Percentiles rank a stretch among this genome's conserved stretches.
Conservation (phyloP, 2,888 invertebrate genomes). For the Dynastes maya region DNA sequence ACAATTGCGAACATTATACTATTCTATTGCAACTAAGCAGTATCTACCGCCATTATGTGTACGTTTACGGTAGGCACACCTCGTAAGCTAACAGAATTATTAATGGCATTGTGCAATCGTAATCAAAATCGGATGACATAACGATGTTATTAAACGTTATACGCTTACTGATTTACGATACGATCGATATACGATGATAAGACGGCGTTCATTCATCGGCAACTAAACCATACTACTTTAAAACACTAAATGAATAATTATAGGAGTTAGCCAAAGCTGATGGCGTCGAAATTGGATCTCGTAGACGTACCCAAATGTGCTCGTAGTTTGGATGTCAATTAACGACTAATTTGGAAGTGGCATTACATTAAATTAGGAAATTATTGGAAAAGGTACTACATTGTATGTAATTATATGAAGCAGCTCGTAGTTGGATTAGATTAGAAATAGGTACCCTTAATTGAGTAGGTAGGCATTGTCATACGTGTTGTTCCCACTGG, state of each 20-base stretch:
- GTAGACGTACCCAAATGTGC: constrained; percentile 3
- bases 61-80: constrained; percentile 37
- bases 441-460: too few species aligned
- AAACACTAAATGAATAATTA: constrained; percentile 21
- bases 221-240: not conserved
- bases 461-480: too few species aligned
- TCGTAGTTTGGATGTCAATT: constrained; percentile 3
- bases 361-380: constrained; percentile 11
- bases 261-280: not conserved
- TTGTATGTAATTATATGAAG: not conserved
- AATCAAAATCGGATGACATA: constrained; percentile 39
- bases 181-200: constrained; percentile 13
- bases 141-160: constrained; percentile 35
- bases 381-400: constrained; percentile 10
- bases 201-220: constrained; percentile 33
- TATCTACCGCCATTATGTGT: constrained; percentile 14
- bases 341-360: constrained; percentile 23
- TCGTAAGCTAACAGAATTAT: constrained; percentile 25
- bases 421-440: too few species aligned
- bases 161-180: constrained; percentile 25
- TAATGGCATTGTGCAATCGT: constrained; percentile 24
- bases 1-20: constrained; percentile 36
- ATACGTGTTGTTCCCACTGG: too few species aligned
- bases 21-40: constrained; percentile 11
- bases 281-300: constrained; percentile 19